phyloP scores from a whole-genome alignment of 2,113 vertebrate species.

The Cariama cristata region DNA sequence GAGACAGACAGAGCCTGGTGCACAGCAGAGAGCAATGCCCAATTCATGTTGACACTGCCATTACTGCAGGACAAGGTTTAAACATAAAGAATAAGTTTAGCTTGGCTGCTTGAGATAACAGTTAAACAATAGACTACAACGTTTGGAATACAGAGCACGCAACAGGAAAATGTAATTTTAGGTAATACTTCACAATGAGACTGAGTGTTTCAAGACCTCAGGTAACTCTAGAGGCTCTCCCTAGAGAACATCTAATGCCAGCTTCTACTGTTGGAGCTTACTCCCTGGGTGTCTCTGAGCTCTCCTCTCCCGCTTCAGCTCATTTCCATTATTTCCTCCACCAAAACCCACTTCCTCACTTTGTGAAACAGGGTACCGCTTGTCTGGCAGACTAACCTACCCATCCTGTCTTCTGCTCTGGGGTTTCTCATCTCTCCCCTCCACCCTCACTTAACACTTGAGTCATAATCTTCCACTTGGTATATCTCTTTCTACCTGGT shows the following conservation, averaged over 20 bases:
- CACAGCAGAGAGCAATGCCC: not conserved
- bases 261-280: not conserved
- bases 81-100: not conserved
- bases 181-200: not conserved
- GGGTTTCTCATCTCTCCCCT: not conserved
- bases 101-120: not conserved
- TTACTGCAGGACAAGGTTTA: not conserved
- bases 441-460: not conserved
- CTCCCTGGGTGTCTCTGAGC: not conserved
- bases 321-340: not conserved
- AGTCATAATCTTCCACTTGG: not conserved
- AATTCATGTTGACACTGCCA: not conserved
- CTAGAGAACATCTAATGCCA: not conserved
- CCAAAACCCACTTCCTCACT: not conserved
- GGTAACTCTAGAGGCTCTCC: not conserved
- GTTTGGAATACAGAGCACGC: not conserved
- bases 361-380: not conserved
- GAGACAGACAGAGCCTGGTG: not conserved
- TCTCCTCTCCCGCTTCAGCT: not conserved
- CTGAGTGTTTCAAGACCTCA: not conserved
- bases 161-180: not conserved
- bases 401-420: accelerated
- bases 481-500: not conserved
- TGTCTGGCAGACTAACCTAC: not conserved
- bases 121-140: not conserved